Conservation (phyloP, 2,113 vertebrate genomes). For the Murina feae region DNA sequence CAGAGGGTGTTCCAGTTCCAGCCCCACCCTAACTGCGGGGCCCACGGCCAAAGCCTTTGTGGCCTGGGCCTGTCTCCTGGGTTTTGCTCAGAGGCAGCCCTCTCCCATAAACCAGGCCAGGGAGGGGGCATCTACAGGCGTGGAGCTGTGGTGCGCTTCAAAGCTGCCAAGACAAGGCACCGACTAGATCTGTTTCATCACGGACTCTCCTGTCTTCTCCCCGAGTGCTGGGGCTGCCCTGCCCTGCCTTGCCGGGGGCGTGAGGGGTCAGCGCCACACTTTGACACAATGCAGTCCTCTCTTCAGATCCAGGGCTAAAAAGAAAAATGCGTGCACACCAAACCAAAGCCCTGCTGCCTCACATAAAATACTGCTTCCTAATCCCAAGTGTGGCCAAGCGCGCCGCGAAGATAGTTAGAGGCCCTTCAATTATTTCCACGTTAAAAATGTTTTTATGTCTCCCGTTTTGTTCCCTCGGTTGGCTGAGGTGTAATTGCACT, state of each 20-base stretch:
- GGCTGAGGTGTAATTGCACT: conserved; percentile 70
- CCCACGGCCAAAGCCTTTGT: not conserved
- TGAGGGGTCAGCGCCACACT: not conserved
- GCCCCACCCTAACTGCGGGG: not conserved
- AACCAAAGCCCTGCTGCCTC: conserved; percentile 13
- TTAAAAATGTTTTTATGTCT: conserved; percentile 70
- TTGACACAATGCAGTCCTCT: conserved; percentile 44
- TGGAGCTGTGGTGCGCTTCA: not conserved
- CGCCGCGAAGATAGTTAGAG: conserved; percentile 70
- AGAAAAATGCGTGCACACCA: not conserved
- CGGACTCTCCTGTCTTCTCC: not conserved
- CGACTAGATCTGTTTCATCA: not conserved
- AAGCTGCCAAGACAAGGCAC: not conserved
- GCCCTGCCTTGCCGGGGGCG: not conserved
- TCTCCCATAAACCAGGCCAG: not conserved
- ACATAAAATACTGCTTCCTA: conserved; percentile 75
- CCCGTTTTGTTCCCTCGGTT: conserved; percentile 63
- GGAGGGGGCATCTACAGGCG: not conserved
- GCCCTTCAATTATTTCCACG: conserved; percentile 69
- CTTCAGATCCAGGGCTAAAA: conserved; percentile 52
- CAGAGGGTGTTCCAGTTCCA: conserved; percentile 38
- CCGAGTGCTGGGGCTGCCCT: not conserved
- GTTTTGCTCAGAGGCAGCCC: not conserved
- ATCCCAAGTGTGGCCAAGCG: conserved; percentile 62
- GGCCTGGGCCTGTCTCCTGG: not conserved